Conservation (phyloP, 2,113 vertebrate species). For the Myrmecophaga tridactyla region DNA sequence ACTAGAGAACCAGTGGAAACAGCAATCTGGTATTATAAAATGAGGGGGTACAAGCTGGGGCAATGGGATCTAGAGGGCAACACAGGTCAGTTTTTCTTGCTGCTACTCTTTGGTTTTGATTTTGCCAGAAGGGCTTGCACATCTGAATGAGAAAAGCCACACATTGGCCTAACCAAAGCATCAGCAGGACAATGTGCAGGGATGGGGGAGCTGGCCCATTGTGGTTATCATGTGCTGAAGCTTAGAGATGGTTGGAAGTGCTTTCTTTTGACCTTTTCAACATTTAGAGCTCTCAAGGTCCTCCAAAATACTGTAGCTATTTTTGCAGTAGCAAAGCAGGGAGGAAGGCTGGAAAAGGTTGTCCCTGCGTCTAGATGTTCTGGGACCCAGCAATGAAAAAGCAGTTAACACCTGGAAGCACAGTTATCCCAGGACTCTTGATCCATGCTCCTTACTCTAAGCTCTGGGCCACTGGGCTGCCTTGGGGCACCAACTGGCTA, state of each 20-base stretch:
- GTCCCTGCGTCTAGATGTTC: not conserved
- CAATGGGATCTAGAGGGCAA: accelerated
- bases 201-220: not conserved
- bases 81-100: not conserved
- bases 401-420: not conserved
- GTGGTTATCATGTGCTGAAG: not conserved
- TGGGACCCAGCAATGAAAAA: not conserved
- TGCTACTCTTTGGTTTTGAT: not conserved
- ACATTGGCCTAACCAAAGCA: not conserved
- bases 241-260: not conserved
- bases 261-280: not conserved
- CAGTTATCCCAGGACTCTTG: not conserved
- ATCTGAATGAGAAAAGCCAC: not conserved
- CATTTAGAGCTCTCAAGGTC: not conserved
- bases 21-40: not conserved
- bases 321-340: not conserved
- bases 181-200: not conserved
- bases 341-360: accelerated
- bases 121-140: not conserved
- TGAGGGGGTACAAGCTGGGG: not conserved
- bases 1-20: no score
- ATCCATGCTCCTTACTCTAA: not conserved
- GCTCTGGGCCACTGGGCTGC: not conserved
- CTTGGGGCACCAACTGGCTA: not conserved
- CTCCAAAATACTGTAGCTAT: not conserved